Conservation (phyloP, 2,888 invertebrate species). For the Dysmachus trigonus region DNA sequence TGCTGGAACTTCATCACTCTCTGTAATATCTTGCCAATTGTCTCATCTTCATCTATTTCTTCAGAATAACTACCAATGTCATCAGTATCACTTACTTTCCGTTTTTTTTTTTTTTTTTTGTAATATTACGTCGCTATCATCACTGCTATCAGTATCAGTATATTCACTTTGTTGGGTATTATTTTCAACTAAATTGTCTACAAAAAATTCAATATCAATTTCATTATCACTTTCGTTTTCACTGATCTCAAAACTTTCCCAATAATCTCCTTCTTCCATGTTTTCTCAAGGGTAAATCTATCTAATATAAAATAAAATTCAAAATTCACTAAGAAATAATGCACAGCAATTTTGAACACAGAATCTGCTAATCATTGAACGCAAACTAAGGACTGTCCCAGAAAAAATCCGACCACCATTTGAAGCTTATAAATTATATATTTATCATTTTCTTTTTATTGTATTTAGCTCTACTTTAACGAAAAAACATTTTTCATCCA, state of each 20-base stretch:
- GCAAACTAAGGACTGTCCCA: too few relatives aligned
- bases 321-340: neutral
- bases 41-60: neutral
- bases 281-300: neutral
- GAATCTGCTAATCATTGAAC: too few relatives aligned
- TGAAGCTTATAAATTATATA: too few relatives aligned
- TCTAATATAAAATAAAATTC: neutral
- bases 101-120: neutral
- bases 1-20: too few relatives aligned
- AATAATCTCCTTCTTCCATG: too few relatives aligned
- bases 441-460: too few relatives aligned
- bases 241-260: neutral
- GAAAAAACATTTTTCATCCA: too few relatives aligned
- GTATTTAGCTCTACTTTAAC: too few relatives aligned
- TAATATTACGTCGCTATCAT: neutral
- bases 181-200: too few relatives aligned
- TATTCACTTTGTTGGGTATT: too few relatives aligned
- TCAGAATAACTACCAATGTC: neutral
- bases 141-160: neutral
- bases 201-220: neutral
- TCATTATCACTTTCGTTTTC: conserved; percentile 2
- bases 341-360: too few relatives aligned
- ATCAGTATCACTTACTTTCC: neutral
- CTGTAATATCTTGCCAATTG: neutral
- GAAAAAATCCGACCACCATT: too few relatives aligned